phyloP scores from a whole-genome alignment of 2,113 vertebrate species.

The Tinamus guttatus region DNA sequence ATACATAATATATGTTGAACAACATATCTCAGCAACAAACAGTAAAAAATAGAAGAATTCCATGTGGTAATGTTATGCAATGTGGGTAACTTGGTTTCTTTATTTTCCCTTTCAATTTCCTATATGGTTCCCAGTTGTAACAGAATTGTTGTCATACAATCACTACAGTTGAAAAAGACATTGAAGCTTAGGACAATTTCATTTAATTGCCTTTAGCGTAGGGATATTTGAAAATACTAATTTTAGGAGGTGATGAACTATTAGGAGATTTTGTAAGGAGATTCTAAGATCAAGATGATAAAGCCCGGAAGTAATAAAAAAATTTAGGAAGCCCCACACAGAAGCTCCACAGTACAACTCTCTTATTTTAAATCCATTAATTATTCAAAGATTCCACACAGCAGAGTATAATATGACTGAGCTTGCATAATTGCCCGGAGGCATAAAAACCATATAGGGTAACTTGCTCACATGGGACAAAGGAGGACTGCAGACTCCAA shows the following conservation, averaged over 20 bases:
- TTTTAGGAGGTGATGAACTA: background rate
- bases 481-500: background rate
- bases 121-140: fast-evolving
- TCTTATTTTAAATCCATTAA: background rate
- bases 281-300: background rate
- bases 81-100: background rate
- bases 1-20: background rate
- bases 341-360: background rate
- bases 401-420: background rate
- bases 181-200: background rate
- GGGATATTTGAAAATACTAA: background rate
- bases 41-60: background rate
- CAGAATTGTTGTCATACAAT: background rate
- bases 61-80: background rate
- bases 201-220: background rate
- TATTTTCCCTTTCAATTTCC: background rate
- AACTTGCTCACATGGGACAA: background rate
- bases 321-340: background rate
- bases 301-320: background rate
- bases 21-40: background rate
- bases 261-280: background rate
- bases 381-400: background rate
- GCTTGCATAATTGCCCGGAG: background rate
- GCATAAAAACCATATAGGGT: background rate
- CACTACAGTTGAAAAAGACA: background rate